A percentile compares a stretch with the other conserved stretches of the same genome.
These are phyloP conservation scores for Xylocampa areola DNA, from an alignment of 2,888 invertebrate species.

Conservation along the genomic window DNA sequence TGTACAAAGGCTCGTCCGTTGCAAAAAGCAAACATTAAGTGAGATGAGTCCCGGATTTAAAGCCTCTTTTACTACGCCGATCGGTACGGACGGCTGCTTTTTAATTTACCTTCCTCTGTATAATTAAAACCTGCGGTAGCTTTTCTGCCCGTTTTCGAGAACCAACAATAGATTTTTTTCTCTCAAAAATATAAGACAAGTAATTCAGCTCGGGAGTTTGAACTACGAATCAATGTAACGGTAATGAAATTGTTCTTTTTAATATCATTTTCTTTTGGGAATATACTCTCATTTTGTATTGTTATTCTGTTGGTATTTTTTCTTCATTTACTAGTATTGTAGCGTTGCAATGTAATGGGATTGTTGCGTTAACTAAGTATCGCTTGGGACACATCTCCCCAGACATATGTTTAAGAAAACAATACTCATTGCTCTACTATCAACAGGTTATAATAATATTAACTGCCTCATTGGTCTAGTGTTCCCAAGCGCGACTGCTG, in stretches of 20 bases:
- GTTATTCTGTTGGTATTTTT: background rate
- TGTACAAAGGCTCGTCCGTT: conserved; percentile 53
- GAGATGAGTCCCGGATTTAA: conserved; percentile 70
- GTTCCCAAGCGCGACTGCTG: too few relatives aligned
- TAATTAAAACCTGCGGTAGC: conserved; percentile 83
- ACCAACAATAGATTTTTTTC: conserved; percentile 74
- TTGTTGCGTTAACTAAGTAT: too few relatives aligned
- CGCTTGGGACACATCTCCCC: too few relatives aligned
- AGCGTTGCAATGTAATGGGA: background rate
- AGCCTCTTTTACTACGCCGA: conserved; percentile 73
- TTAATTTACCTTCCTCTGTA: conserved; percentile 86
- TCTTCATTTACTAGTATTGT: background rate
- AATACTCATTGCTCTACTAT: too few relatives aligned
- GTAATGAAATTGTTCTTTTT: conserved; percentile 44
- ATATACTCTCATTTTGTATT: background rate
- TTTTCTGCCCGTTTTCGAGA: conserved; percentile 72
- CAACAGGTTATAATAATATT: too few relatives aligned
- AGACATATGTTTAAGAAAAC: too few relatives aligned
- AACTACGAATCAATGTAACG: conserved; percentile 49
- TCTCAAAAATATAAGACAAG: conserved; percentile 56
- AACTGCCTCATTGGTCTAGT: too few relatives aligned
- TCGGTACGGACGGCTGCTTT: conserved; percentile 81
- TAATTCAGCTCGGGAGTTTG: conserved; percentile 36
- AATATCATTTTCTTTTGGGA: conserved; percentile 33
- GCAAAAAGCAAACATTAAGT: conserved; percentile 60